phyloP scores from a whole-genome alignment of 2,797 vertebrate genomes.

The Sebastes baramenuke region DNA sequence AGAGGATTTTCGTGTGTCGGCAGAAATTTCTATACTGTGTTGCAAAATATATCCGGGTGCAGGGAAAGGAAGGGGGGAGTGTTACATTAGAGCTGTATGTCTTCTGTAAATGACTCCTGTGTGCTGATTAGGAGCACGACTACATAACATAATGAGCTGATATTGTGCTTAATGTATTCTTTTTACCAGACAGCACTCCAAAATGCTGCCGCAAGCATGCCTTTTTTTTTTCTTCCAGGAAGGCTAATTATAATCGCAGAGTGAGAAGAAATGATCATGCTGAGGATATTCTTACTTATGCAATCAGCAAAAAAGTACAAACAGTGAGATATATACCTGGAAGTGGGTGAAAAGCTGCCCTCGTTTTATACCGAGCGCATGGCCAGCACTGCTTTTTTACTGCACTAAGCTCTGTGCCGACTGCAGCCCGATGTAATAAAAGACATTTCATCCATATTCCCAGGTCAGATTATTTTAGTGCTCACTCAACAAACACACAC shows the following conservation, averaged over 20 bases:
- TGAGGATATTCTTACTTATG: slow-evolving; percentile 23
- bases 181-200: slow-evolving; percentile 2
- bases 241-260: slow-evolving; percentile 39
- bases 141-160: slow-evolving; percentile 51
- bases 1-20: slow-evolving; percentile 13
- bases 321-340: slow-evolving; percentile 30
- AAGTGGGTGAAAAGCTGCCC: slow-evolving; percentile 30
- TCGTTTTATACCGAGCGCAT: neutral
- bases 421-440: slow-evolving; percentile 53
- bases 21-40: slow-evolving; percentile 14
- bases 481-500: slow-evolving; percentile 42
- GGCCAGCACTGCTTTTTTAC: slow-evolving; percentile 21
- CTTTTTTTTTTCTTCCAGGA: slow-evolving; percentile 3
- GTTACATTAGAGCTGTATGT: slow-evolving; percentile 40
- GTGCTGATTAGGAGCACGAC: slow-evolving; percentile 30
- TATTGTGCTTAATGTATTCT: slow-evolving; percentile 48
- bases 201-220: slow-evolving; percentile 42
- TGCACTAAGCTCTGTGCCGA: slow-evolving; percentile 46
- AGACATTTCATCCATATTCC: slow-evolving; percentile 57
- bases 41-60: neutral
- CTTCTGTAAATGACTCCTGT: slow-evolving; percentile 40
- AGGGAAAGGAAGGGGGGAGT: neutral
- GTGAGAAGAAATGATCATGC: slow-evolving; percentile 25
- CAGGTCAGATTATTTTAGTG: slow-evolving; percentile 57
- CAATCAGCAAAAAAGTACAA: slow-evolving; percentile 47